Percentiles rank a stretch among this genome's conserved stretches.
These are phyloP conservation scores for Halcyon malimbica DNA, from an alignment of 2,113 vertebrate species.

Conservation along the genomic window DNA sequence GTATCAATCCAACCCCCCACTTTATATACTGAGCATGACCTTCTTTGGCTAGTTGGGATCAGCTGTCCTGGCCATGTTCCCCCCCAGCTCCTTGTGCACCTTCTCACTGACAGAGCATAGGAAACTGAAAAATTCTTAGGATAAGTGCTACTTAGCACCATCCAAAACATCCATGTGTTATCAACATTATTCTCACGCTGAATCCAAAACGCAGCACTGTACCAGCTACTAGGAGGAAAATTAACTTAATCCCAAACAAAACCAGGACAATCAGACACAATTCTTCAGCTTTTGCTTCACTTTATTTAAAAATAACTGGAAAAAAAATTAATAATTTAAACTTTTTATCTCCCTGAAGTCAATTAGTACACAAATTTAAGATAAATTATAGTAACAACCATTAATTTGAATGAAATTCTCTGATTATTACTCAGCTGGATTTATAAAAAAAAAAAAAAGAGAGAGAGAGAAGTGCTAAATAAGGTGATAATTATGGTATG, in stretches of 20 bases:
- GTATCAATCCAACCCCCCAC: neutral
- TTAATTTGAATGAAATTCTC: neutral
- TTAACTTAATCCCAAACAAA: too few species aligned
- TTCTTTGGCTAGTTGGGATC: neutral
- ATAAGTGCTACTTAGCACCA: too few species aligned
- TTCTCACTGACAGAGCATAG: neutral
- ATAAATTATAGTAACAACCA: neutral
- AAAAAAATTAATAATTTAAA: neutral
- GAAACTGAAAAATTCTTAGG: neutral
- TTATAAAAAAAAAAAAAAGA: neutral
- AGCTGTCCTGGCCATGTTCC: neutral
- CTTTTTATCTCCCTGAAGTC: neutral
- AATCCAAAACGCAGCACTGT: too few species aligned
- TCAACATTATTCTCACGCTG: too few species aligned
- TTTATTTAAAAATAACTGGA: neutral
- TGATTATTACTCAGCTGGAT: neutral
- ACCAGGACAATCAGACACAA: neutral
- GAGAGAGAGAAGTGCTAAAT: neutral
- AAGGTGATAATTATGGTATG: neutral
- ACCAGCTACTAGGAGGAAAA: too few species aligned
- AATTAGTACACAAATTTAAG: neutral
- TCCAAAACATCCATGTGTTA: too few species aligned
- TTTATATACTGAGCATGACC: neutral
- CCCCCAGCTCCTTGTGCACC: neutral
- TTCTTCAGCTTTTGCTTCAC: neutral